phyloP scores from a whole-genome alignment of 2,113 vertebrate genomes.

The western clawed frog (Xenopus tropicalis) region UCB_Xtro_10.0 CM004451.2:71100501-71101000 shows the following conservation, averaged over 20 bases:
- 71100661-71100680: constrained; percentile 43
- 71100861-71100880: no score
- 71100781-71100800: no score
- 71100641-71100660: constrained; percentile 60
- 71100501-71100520: constrained; percentile 62
- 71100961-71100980: no score
- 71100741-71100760: constrained; percentile 13
- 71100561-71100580: constrained; percentile 67
- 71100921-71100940: no score
- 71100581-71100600: constrained; percentile 62
- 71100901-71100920: no score
- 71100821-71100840: no score
- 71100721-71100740: constrained; percentile 19
- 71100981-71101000: no score
- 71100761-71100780: no score
- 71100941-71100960: no score
- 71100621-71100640: constrained; percentile 70
- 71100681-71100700: constrained; percentile 42
- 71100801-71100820: no score
- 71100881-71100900: no score
- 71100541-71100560: constrained; percentile 75
- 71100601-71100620: constrained; percentile 68
- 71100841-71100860: no score
- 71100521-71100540: constrained; percentile 78
- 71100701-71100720: constrained; percentile 28